Percentiles rank a stretch among this genome's conserved stretches.
These are phyloP conservation scores for Anastrepha ludens DNA, from an alignment of 1,140 invertebrate genomes.

Conservation along the genomic window DNA sequence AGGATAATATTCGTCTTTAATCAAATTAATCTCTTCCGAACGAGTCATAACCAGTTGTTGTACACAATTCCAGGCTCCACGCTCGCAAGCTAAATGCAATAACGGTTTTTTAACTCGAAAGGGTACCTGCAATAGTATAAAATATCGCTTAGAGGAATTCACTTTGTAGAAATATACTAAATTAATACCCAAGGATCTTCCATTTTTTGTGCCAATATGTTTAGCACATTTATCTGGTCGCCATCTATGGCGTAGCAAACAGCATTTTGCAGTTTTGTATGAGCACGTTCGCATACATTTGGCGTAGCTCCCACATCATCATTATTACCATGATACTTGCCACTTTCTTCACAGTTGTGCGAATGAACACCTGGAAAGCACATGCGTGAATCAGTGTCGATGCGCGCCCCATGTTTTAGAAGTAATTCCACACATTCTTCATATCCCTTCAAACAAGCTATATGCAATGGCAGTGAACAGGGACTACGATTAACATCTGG, in stretches of 20 bases:
- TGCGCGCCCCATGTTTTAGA: slow-evolving; percentile 77
- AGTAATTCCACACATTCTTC: slow-evolving; percentile 78
- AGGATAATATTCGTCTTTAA: slow-evolving; percentile 86
- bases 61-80: slow-evolving; percentile 83
- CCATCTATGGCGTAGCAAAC: slow-evolving; percentile 85
- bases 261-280: slow-evolving; percentile 82
- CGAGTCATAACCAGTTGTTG: slow-evolving; percentile 80
- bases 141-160: not conserved
- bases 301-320: slow-evolving; percentile 64
- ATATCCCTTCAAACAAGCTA: slow-evolving; percentile 83
- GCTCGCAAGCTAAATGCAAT: slow-evolving; percentile 81
- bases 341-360: slow-evolving; percentile 82
- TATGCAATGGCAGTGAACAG: slow-evolving; percentile 83
- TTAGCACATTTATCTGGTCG: slow-evolving; percentile 81
- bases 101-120: slow-evolving; percentile 78
- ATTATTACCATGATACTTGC: slow-evolving; percentile 72
- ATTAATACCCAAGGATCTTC: slow-evolving; percentile 81
- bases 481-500: slow-evolving; percentile 82
- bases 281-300: slow-evolving; percentile 67
- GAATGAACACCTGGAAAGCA: slow-evolving; percentile 84
- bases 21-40: slow-evolving; percentile 83
- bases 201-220: slow-evolving; percentile 80
- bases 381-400: slow-evolving; percentile 77
- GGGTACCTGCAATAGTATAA: slow-evolving; percentile 66
- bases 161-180: not conserved